Percentiles rank a stretch among this genome's conserved stretches.
These are phyloP conservation scores for Decapterus maruadsi DNA, from an alignment of 2,797 vertebrate genomes.

Conservation along the genomic window DNA sequence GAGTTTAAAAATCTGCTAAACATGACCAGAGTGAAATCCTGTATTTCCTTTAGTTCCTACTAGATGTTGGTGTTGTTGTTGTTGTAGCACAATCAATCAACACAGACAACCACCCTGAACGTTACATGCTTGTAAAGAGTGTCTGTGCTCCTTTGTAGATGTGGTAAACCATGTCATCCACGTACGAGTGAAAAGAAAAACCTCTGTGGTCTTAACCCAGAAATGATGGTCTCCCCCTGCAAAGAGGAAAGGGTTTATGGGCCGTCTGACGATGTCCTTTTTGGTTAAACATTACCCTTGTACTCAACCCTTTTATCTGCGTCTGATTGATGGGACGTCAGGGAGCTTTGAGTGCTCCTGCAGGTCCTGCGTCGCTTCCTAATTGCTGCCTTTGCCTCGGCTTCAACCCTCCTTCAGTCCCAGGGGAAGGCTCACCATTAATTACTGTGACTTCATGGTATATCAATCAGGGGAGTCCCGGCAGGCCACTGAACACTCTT, in stretches of 20 bases:
- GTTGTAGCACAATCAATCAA: background rate
- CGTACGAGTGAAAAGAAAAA: conserved; percentile 8
- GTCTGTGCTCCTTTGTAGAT: conserved; percentile 10
- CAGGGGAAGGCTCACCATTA: conserved; percentile 72
- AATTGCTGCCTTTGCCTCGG: conserved; percentile 68
- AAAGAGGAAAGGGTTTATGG: conserved; percentile 78
- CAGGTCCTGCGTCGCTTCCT: conserved; percentile 71
- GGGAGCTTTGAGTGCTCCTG: conserved; percentile 71
- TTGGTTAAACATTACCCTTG: conserved; percentile 74
- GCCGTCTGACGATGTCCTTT: conserved; percentile 63
- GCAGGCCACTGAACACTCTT: conserved; percentile 37
- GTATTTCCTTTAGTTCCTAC: conserved; percentile 16
- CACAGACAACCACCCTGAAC: background rate
- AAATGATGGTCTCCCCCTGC: conserved; percentile 34
- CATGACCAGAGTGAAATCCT: conserved; percentile 24
- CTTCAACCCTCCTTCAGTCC: conserved; percentile 59
- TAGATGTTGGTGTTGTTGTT: background rate
- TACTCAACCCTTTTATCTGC: conserved; percentile 81
- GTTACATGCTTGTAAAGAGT: conserved; percentile 3
- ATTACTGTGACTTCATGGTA: conserved; percentile 79
- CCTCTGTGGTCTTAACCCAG: conserved; percentile 35
- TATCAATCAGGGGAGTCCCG: conserved; percentile 74
- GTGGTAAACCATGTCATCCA: conserved; percentile 30
- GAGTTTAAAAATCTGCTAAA: conserved; percentile 36
- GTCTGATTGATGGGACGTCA: conserved; percentile 79